These are phyloP conservation scores for Gymnoscopelus braueri DNA, from an alignment of 2,797 vertebrate species.

Conservation along the genomic window DNA sequence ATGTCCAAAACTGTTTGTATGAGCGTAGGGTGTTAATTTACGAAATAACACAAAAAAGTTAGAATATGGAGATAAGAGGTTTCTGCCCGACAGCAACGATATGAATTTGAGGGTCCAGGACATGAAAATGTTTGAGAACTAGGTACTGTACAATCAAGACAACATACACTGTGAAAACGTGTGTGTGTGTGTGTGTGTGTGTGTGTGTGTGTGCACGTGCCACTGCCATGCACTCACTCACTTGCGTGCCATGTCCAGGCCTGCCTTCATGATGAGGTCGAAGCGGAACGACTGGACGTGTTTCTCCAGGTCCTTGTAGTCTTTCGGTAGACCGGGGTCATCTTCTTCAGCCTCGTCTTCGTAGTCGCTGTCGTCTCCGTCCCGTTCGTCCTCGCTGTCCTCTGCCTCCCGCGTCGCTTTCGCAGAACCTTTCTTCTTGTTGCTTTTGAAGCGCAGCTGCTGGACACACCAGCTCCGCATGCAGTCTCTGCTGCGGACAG, in stretches of 20 bases:
- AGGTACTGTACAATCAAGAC: no score
- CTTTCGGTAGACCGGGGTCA: constrained; percentile 79
- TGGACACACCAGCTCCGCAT: constrained; percentile 63
- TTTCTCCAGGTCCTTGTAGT: constrained; percentile 93
- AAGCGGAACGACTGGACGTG: constrained; percentile 89
- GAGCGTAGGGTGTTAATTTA: no score
- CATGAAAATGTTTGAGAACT: no score
- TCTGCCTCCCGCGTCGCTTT: constrained; percentile 70
- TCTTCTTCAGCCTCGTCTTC: constrained; percentile 83
- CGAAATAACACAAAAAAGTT: no score
- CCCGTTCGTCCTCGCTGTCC: constrained; percentile 76
- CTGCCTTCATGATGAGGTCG: constrained; percentile 89
- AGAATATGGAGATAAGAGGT: no score
- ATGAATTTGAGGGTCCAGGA: no score
- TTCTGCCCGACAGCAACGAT: no score
- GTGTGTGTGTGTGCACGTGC: background rate
- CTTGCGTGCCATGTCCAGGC: constrained; percentile 91
- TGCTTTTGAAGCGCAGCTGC: constrained; percentile 87
- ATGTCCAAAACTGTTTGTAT: no score
- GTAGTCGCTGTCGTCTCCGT: constrained; percentile 75
- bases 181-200: background rate
- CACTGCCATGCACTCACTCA: constrained; percentile 78
- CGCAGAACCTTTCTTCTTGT: constrained; percentile 79
- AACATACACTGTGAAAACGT: no score
- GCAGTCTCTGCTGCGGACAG: constrained; percentile 48